A percentile compares a stretch with the other conserved stretches of the same genome.
Evolutionary conservation across 2,888 invertebrate species (phyloP).

Genomic region (Tuta absoluta): DNA sequence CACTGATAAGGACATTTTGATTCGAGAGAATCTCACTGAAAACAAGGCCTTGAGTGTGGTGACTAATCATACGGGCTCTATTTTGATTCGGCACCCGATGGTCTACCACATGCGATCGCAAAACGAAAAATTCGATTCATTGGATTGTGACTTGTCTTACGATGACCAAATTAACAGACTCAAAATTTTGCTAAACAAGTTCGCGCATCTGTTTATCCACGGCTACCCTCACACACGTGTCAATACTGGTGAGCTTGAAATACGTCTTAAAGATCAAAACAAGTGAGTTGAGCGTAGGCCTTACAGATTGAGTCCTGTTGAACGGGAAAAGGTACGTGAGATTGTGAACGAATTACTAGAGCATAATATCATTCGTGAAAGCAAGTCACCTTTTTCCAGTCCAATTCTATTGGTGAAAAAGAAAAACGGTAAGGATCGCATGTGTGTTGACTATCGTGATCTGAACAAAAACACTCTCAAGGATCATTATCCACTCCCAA

Average conservation of each 20-base stretch:
- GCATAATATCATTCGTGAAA: slow-evolving; percentile 43
- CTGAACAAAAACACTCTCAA: slow-evolving; percentile 37
- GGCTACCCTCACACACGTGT: slow-evolving; percentile 40
- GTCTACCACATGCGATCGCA: slow-evolving; percentile 31
- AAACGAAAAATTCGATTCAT: slow-evolving; percentile 31
- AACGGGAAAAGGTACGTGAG: slow-evolving; percentile 39
- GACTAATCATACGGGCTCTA: slow-evolving; percentile 31
- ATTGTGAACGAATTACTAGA: slow-evolving; percentile 42
- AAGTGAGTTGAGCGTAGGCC: slow-evolving; percentile 43
- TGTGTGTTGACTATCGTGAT: slow-evolving; percentile 42
- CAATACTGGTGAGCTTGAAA: slow-evolving; percentile 41
- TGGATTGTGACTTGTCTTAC: slow-evolving; percentile 36
- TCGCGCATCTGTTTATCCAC: slow-evolving; percentile 36
- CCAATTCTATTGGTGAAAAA: slow-evolving; percentile 39
- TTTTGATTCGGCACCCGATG: slow-evolving; percentile 29
- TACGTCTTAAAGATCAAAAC: slow-evolving; percentile 36
- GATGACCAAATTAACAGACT: slow-evolving; percentile 31
- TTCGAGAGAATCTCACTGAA: slow-evolving; percentile 36
- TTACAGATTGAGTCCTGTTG: slow-evolving; percentile 41
- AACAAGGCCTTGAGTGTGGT: slow-evolving; percentile 33
- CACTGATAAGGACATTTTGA: slow-evolving; percentile 30
- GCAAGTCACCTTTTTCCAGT: slow-evolving; percentile 44
- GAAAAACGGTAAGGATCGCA: slow-evolving; percentile 38
- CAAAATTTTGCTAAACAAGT: slow-evolving; percentile 36
- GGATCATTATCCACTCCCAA: slow-evolving; percentile 40